Evolutionary conservation across 2,888 invertebrate genomes (phyloP).

Genomic region (Drosophila demipolita): DNA sequence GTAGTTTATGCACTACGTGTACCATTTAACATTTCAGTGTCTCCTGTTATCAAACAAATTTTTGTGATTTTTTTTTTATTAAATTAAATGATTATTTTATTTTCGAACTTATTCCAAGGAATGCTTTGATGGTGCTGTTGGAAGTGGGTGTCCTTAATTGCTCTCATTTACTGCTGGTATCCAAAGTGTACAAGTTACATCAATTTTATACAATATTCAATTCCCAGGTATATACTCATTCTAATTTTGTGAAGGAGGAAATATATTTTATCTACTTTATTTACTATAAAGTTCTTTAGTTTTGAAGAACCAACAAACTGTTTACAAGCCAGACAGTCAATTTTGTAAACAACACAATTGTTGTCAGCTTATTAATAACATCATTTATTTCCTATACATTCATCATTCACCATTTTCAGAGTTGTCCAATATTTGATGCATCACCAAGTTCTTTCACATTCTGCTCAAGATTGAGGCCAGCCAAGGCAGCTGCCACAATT

Average conservation of each 20-base stretch:
- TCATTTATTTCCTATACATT: not conserved
- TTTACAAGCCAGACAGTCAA: not conserved
- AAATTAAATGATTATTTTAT: constrained; percentile 29
- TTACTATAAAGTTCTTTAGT: not conserved
- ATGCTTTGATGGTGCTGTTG: not conserved
- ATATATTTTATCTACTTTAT: not conserved
- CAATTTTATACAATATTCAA: not conserved
- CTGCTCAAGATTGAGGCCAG: not conserved
- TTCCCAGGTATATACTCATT: not conserved
- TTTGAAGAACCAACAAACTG: not conserved
- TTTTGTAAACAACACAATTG: not conserved
- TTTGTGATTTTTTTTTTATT: constrained; percentile 34
- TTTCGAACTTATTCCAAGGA: not conserved
- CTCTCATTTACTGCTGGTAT: constrained; percentile 4
- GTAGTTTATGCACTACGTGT: constrained; percentile 52
- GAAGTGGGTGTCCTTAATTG: constrained; percentile 4
- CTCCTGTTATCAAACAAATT: constrained; percentile 29
- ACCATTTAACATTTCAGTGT: constrained; percentile 31
- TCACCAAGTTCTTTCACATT: not conserved
- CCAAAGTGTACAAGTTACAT: not conserved
- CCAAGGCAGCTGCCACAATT: constrained; percentile 35
- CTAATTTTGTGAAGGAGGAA: not conserved
- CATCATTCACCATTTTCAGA: not conserved
- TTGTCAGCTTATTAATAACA: not conserved
- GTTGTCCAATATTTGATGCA: not conserved